Conservation (phyloP, 2,797 vertebrate genomes). For the Sebastes baramenuke region DNA sequence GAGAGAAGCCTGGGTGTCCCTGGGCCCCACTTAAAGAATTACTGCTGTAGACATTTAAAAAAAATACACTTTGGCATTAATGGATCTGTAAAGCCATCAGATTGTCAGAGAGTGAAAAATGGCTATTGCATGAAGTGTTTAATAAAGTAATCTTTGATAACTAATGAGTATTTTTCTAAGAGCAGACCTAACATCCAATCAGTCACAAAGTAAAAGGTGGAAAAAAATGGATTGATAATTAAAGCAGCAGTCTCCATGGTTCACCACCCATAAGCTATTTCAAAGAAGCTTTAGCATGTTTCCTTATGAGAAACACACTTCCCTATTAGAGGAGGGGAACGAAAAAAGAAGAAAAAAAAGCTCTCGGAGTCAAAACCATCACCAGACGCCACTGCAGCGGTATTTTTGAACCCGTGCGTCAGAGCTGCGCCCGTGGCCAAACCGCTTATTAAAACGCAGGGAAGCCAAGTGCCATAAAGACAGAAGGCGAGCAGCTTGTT, state of each 20-base stretch:
- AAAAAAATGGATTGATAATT: slow-evolving; percentile 50
- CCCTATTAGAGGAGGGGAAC: slow-evolving; percentile 60
- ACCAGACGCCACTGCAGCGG: slow-evolving; percentile 77
- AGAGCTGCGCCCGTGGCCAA: slow-evolving; percentile 74
- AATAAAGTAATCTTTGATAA: slow-evolving; percentile 47
- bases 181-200: slow-evolving; percentile 36
- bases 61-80: slow-evolving; percentile 37
- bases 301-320: slow-evolving; percentile 81
- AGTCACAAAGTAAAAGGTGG: slow-evolving; percentile 25
- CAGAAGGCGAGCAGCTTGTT: slow-evolving; percentile 82
- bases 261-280: slow-evolving; percentile 66
- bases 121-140: slow-evolving; percentile 24
- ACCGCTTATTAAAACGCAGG: slow-evolving; percentile 82
- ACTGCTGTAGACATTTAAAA: slow-evolving; percentile 6
- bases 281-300: slow-evolving; percentile 69
- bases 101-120: slow-evolving; percentile 45
- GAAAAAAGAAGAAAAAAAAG: neutral
- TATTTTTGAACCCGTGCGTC: slow-evolving; percentile 80
- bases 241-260: slow-evolving; percentile 53
- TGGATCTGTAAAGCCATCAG: slow-evolving; percentile 51
- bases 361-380: slow-evolving; percentile 73
- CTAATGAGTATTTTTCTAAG: slow-evolving; percentile 33
- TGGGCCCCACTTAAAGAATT: neutral
- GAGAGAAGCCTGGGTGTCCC: neutral
- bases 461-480: slow-evolving; percentile 85